phyloP scores from a whole-genome alignment of 1,140 invertebrate genomes.

The Penaeus indicus region DNA sequence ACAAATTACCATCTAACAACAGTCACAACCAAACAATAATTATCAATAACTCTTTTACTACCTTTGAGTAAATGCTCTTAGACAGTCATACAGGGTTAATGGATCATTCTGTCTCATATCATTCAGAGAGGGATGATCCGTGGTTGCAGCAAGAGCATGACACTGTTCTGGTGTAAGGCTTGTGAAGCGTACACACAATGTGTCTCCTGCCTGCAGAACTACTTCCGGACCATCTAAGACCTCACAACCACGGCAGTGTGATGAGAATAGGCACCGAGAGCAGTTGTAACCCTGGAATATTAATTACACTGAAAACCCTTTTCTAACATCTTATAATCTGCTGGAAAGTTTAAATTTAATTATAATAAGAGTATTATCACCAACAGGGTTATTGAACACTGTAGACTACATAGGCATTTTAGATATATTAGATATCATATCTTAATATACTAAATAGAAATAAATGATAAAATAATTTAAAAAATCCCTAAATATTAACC shows the following conservation, averaged over 20 bases:
- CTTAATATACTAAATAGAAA: no score
- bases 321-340: background rate
- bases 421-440: no score
- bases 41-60: background rate
- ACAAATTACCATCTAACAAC: background rate
- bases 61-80: slow-evolving; percentile 78
- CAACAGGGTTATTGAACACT: no score
- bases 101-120: slow-evolving; percentile 67
- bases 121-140: slow-evolving; percentile 52
- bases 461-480: no score
- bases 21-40: no score
- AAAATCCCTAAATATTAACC: no score
- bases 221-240: slow-evolving; percentile 73
- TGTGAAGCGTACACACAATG: slow-evolving; percentile 74
- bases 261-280: slow-evolving; percentile 76
- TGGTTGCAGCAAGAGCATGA: slow-evolving; percentile 28
- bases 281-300: slow-evolving; percentile 70
- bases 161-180: slow-evolving; percentile 65
- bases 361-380: no score
- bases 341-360: no score
- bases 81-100: slow-evolving; percentile 78
- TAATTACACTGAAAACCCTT: background rate
- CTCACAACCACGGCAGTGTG: slow-evolving; percentile 77
- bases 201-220: slow-evolving; percentile 75
- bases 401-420: no score